A percentile compares a stretch with the other conserved stretches of the same genome.
Evolutionary conservation across 92 coral and sea anemone genomes (phyloP).

Genomic region (Epizoanthus rinbou): DNA sequence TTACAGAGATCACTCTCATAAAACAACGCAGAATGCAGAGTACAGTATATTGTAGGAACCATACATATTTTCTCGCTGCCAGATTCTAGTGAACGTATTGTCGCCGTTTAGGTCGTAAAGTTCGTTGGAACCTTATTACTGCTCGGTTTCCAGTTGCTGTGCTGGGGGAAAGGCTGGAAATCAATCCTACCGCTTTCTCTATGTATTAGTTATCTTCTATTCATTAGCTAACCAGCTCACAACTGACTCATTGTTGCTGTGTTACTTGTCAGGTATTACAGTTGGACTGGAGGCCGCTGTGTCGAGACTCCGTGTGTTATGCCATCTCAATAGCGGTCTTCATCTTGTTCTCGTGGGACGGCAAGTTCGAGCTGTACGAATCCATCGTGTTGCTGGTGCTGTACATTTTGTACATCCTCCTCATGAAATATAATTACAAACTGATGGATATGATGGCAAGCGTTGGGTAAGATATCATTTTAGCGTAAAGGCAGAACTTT

Average conservation of each 20-base stretch:
- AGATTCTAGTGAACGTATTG: no score
- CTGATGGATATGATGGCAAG: conserved; percentile 82
- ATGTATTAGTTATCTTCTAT: neutral
- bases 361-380: conserved; percentile 87
- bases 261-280: conserved; percentile 72
- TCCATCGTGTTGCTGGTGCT: conserved; percentile 76
- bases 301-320: conserved; percentile 93
- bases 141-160: no score
- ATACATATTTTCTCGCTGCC: no score
- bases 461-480: conserved; percentile 69
- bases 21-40: no score
- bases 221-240: neutral
- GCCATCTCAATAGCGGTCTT: conserved; percentile 86
- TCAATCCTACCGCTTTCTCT: no score
- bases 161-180: no score
- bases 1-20: no score
- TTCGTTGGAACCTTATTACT: no score
- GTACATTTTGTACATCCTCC: conserved; percentile 80
- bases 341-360: conserved; percentile 94
- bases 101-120: no score
- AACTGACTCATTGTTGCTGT: neutral
- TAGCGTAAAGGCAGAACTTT: no score
- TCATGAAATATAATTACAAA: conserved; percentile 91
- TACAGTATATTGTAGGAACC: no score
- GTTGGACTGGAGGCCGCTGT: conserved; percentile 95